Evolutionary conservation across 2,797 vertebrate genomes (phyloP).

Genomic region (Brotula barbata): DNA sequence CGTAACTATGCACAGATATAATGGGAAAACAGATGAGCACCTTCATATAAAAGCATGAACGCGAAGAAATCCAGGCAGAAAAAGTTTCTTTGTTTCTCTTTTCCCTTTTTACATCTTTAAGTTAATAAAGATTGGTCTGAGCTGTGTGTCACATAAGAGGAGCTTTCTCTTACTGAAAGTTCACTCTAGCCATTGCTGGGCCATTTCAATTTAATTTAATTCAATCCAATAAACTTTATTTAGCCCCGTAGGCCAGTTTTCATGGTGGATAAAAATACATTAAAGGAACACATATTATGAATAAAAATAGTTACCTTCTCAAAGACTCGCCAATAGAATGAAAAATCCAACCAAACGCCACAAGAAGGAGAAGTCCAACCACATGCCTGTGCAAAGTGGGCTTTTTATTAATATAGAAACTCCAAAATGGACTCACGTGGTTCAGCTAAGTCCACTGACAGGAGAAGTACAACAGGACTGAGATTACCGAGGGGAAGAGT

Average conservation of each 20-base stretch:
- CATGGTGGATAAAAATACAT: slow-evolving; percentile 59
- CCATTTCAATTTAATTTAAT: slow-evolving; percentile 66
- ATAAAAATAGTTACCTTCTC: slow-evolving; percentile 36
- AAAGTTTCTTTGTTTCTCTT: slow-evolving; percentile 14
- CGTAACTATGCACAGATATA: not conserved
- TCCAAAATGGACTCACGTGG: too few relatives aligned
- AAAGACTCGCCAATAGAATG: slow-evolving; percentile 10
- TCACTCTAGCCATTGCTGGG: slow-evolving; percentile 50
- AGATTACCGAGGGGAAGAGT: too few relatives aligned
- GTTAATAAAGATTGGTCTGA: slow-evolving; percentile 56
- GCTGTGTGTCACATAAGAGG: slow-evolving; percentile 53
- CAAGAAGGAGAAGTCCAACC: too few relatives aligned
- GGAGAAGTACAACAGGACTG: too few relatives aligned
- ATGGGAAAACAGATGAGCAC: not conserved
- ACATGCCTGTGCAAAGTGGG: too few relatives aligned
- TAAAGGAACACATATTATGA: slow-evolving; percentile 50
- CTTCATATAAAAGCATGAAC: not conserved
- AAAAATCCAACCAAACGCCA: not conserved
- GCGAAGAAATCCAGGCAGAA: slow-evolving; percentile 7
- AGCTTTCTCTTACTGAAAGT: slow-evolving; percentile 53
- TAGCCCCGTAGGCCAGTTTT: slow-evolving; percentile 61
- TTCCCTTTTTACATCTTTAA: slow-evolving; percentile 6
- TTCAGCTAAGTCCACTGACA: too few relatives aligned
- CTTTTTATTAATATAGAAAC: too few relatives aligned
- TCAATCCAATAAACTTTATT: slow-evolving; percentile 69